phyloP scores from a whole-genome alignment of 2,797 vertebrate species.

The Gymnopithys bicolor region DNA sequence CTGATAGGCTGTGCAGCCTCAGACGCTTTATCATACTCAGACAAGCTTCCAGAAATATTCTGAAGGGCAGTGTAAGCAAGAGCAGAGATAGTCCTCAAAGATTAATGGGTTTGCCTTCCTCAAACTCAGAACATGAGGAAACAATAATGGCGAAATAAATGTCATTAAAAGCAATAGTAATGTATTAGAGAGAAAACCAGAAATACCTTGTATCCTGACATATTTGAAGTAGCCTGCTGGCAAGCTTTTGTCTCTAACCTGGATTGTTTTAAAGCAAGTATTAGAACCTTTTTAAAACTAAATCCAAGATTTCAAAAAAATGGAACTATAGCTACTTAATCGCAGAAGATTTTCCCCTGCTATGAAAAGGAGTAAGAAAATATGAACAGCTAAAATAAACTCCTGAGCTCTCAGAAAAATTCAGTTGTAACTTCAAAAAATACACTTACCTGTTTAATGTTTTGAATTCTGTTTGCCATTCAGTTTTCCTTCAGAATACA shows the following conservation, averaged over 20 bases:
- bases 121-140: constrained; percentile 9
- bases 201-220: background rate
- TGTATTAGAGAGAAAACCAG: background rate
- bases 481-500: background rate
- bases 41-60: background rate
- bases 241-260: background rate
- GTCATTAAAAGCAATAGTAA: background rate
- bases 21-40: background rate
- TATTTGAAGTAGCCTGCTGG: background rate
- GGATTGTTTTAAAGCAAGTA: background rate
- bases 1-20: background rate
- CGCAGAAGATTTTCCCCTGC: background rate
- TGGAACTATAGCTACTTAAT: background rate
- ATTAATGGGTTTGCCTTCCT: constrained; percentile 10
- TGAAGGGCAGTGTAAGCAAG: background rate
- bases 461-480: background rate
- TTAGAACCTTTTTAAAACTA: background rate
- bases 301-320: background rate
- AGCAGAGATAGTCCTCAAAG: background rate
- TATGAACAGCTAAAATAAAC: background rate
- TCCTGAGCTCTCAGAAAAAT: background rate
- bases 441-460: background rate
- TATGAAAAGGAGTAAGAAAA: background rate
- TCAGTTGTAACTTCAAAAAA: background rate
- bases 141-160: background rate